Evolutionary conservation across 2,888 invertebrate genomes (phyloP).

Genomic region (Frankliniella intonsa): DNA sequence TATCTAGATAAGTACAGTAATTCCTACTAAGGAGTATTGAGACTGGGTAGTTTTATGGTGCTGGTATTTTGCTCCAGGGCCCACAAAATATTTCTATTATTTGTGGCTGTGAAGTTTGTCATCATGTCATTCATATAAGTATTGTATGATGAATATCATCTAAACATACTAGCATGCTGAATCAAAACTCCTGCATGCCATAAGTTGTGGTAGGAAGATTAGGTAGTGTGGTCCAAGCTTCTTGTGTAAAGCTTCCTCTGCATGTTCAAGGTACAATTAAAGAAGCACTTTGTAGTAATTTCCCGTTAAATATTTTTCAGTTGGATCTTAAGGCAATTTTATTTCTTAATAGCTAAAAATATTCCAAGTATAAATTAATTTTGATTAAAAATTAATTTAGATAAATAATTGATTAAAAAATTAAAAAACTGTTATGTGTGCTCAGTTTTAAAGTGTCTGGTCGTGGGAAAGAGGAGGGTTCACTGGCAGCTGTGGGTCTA

Average conservation of each 20-base stretch:
- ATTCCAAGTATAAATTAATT: neutral
- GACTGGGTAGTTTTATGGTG: too few relatives aligned
- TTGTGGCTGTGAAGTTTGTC: too few relatives aligned
- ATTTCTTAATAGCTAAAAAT: neutral
- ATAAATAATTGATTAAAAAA: neutral
- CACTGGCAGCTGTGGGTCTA: too few relatives aligned
- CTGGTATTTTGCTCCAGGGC: too few relatives aligned
- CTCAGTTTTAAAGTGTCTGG: too few relatives aligned
- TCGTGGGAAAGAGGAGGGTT: too few relatives aligned
- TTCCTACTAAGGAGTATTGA: too few relatives aligned
- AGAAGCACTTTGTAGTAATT: neutral
- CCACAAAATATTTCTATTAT: too few relatives aligned
- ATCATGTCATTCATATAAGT: too few relatives aligned
- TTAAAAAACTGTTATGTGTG: neutral
- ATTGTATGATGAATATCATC: neutral
- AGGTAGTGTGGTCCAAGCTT: slow-evolving; percentile 22
- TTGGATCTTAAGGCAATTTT: neutral
- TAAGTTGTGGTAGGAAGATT: slow-evolving; percentile 19
- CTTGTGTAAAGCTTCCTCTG: slow-evolving; percentile 10
- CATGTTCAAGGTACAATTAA: slow-evolving; percentile 4
- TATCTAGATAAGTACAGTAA: too few relatives aligned
- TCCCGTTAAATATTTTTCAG: neutral
- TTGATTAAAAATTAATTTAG: neutral
- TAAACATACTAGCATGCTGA: neutral
- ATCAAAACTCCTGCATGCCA: neutral